These are phyloP conservation scores for Onthophagus taurus DNA, from an alignment of 1,140 invertebrate species.

Conservation along the genomic window DNA sequence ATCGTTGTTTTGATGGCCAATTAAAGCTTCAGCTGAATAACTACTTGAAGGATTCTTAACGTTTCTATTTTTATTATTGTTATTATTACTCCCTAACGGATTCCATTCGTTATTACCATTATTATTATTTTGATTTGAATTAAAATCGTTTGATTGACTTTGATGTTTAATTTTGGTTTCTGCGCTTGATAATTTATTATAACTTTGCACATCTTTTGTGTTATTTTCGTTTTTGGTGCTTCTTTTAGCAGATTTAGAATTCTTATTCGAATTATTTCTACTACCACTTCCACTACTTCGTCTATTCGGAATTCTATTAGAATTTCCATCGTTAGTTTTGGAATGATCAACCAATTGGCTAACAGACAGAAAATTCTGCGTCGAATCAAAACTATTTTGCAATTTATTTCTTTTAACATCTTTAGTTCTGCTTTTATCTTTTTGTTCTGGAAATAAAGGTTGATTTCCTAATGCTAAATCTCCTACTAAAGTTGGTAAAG, in stretches of 20 bases:
- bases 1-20: conserved; percentile 34
- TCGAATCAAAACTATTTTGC: conserved; percentile 20
- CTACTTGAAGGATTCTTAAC: conserved; percentile 36
- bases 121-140: conserved; percentile 1
- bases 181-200: not conserved
- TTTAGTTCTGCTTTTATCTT: conserved; percentile 16
- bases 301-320: conserved; percentile 19
- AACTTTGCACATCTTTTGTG: conserved; percentile 11
- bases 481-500: conserved; percentile 47
- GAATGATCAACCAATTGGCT: conserved; percentile 55
- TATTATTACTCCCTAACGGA: too few relatives aligned
- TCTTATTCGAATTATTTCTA: conserved; percentile 12
- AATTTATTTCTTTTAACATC: conserved; percentile 27
- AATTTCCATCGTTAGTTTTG: conserved; percentile 36
- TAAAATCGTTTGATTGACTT: not conserved
- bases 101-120: conserved; percentile 2
- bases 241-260: conserved; percentile 14
- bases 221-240: conserved; percentile 8
- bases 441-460: conserved; percentile 21
- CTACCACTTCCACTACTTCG: conserved; percentile 25
- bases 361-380: conserved; percentile 47
- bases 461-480: conserved; percentile 47
- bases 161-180: conserved; percentile 7
- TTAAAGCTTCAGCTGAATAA: conserved; percentile 51
- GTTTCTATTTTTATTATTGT: conserved; percentile 15